phyloP scores from a whole-genome alignment of 1,140 invertebrate genomes.

The Octopus bimaculoides region DNA sequence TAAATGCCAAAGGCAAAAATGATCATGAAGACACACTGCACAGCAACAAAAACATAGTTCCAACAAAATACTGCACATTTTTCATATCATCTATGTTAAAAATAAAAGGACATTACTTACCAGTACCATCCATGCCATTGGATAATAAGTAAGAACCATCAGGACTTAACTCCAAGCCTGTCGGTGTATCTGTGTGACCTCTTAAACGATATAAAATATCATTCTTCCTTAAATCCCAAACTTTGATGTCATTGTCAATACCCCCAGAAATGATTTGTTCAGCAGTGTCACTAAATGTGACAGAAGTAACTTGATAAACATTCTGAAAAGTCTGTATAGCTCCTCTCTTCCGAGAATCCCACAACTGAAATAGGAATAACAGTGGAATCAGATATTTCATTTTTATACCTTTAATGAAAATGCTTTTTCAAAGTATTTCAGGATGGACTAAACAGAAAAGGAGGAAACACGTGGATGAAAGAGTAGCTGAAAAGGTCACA shows the following conservation, averaged over 20 bases:
- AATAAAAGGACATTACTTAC: slow-evolving; percentile 37
- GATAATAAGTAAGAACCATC: slow-evolving; percentile 92
- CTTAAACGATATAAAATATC: slow-evolving; percentile 80
- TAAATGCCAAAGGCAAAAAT: too few species aligned
- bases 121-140: slow-evolving; percentile 95
- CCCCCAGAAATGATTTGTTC: slow-evolving; percentile 88
- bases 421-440: background rate
- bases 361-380: slow-evolving; percentile 59
- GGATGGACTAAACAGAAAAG: background rate
- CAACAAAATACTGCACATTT: too few species aligned
- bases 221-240: slow-evolving; percentile 95
- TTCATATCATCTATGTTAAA: too few species aligned
- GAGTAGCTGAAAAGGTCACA: background rate
- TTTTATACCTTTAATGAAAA: too few species aligned
- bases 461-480: too few species aligned
- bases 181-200: slow-evolving; percentile 92
- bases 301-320: slow-evolving; percentile 80
- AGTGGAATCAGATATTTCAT: background rate
- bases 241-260: slow-evolving; percentile 96
- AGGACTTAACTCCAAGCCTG: slow-evolving; percentile 85
- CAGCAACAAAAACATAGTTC: too few species aligned
- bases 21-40: too few species aligned
- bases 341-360: slow-evolving; percentile 81
- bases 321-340: slow-evolving; percentile 78
- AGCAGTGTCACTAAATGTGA: slow-evolving; percentile 93